phyloP scores from a whole-genome alignment of 2,888 invertebrate species.

The Drosophila anomalata region DNA sequence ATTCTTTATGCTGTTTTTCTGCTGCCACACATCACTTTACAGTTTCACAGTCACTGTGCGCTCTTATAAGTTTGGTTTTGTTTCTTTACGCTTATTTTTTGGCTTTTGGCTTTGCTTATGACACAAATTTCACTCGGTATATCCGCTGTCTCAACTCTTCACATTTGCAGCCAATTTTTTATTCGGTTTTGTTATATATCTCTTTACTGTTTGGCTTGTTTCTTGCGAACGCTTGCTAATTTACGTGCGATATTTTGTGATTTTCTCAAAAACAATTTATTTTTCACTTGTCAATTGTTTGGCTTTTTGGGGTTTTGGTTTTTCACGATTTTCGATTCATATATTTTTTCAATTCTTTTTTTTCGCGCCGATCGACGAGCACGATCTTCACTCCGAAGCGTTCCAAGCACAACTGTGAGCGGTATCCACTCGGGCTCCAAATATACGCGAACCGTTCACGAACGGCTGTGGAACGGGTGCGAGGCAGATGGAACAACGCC shows the following conservation, averaged over 20 bases:
- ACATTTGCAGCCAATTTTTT: slow-evolving; percentile 47
- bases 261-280: slow-evolving; percentile 60
- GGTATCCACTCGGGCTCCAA: slow-evolving; percentile 58
- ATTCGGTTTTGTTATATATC: slow-evolving; percentile 41
- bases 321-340: slow-evolving; percentile 29
- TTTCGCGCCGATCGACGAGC: slow-evolving; percentile 58
- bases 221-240: slow-evolving; percentile 78
- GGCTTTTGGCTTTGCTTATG: slow-evolving; percentile 43
- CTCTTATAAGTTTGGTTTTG: slow-evolving; percentile 34
- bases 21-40: slow-evolving; percentile 69
- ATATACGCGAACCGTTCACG: slow-evolving; percentile 60
- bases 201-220: slow-evolving; percentile 58
- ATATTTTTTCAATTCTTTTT: slow-evolving; percentile 20
- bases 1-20: slow-evolving; percentile 65
- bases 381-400: slow-evolving; percentile 83
- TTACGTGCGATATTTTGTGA: slow-evolving; percentile 68
- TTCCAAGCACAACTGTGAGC: slow-evolving; percentile 81
- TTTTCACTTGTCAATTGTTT: slow-evolving; percentile 27
- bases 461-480: slow-evolving; percentile 8
- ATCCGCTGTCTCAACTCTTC: slow-evolving; percentile 53
- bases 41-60: slow-evolving; percentile 62
- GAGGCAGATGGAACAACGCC: slow-evolving; percentile 29
- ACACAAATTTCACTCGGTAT: slow-evolving; percentile 65
- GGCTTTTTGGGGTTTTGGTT: slow-evolving; percentile 13
- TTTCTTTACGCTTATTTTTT: slow-evolving; percentile 20